Conservation (phyloP, 2,888 invertebrate genomes). For the Sepioteuthis lessoniana region DNA sequence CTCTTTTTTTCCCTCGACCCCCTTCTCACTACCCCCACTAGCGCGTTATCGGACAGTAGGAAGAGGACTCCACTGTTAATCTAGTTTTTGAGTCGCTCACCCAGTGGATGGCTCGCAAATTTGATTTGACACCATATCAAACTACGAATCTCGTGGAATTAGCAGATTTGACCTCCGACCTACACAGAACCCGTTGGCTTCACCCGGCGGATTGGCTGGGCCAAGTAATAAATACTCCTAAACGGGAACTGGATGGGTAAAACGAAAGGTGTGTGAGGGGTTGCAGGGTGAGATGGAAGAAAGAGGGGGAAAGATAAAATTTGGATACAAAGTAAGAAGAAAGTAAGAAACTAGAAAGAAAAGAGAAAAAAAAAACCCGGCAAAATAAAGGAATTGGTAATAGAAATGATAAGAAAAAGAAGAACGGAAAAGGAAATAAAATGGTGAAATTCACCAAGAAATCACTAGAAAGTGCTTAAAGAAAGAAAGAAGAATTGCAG, state of each 20-base stretch:
- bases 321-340: background rate
- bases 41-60: conserved; percentile 16
- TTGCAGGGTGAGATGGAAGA: background rate
- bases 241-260: background rate
- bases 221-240: conserved; percentile 33
- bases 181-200: conserved; percentile 23
- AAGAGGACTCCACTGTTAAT: background rate
- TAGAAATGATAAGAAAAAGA: background rate
- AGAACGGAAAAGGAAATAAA: background rate
- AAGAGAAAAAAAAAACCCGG: background rate
- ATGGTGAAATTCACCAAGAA: background rate
- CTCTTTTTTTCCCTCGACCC: background rate
- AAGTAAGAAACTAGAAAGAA: background rate
- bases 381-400: too few relatives aligned
- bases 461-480: too few relatives aligned
- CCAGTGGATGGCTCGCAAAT: conserved; percentile 33
- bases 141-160: conserved; percentile 33
- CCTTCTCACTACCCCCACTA: background rate
- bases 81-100: conserved; percentile 33
- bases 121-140: conserved; percentile 33
- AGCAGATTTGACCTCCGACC: conserved; percentile 33
- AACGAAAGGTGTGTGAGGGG: background rate
- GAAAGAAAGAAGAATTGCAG: too few relatives aligned
- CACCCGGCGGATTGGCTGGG: conserved; percentile 1
- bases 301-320: background rate